Evolutionary conservation across 2,113 vertebrate genomes (phyloP).

Genomic region (mouse (Mus musculus)): GRCm39 chr7:71018501-71019000

Average conservation of each 20-base stretch:
- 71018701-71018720: constrained; percentile 71
- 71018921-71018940: constrained; percentile 84
- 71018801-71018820: constrained; percentile 85
- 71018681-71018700: constrained; percentile 69
- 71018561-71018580: constrained; percentile 89
- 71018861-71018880: constrained; percentile 85
- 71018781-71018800: constrained; percentile 82
- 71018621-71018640: constrained; percentile 80
- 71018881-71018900: constrained; percentile 82
- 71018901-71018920: constrained; percentile 84
- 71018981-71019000: constrained; percentile 83
- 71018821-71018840: constrained; percentile 87
- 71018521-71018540: constrained; percentile 95
- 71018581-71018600: constrained; percentile 83
- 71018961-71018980: constrained; percentile 73
- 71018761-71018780: constrained; percentile 83
- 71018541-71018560: constrained; percentile 91
- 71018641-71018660: constrained; percentile 82
- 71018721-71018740: constrained; percentile 86
- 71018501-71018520: constrained; percentile 97
- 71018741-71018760: constrained; percentile 65
- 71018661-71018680: constrained; percentile 79
- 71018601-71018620: constrained; percentile 85
- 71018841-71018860: constrained; percentile 88
- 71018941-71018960: constrained; percentile 87